Evolutionary conservation across 2,888 invertebrate species (phyloP), one percentile per base, ranked within the genome.

Genomic region (Erpobdella octoculata): DNA sequence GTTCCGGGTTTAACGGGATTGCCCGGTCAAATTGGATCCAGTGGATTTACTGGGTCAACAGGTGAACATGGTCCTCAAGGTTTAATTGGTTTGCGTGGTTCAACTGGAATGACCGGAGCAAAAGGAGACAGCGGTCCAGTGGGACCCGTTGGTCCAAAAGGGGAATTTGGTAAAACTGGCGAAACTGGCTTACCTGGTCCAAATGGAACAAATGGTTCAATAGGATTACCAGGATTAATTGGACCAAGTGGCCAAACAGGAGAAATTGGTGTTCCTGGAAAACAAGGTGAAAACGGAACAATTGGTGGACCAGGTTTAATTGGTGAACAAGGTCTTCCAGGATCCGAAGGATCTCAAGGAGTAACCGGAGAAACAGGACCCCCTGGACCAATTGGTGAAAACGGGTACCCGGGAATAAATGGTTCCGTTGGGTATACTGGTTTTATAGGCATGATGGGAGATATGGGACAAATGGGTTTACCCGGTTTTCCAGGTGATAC

Each of bases 141-240:
- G 2, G 71, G 71, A 31, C 41, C 48, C 18, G 18, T 38, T 21
- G 75, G 75, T 35, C 71, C 66, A n/a, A 33, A 61, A 28, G 75
- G 75, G 62, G 38, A 48, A 5, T 5, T 58, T n/a, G 75, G 75
- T 28, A 48, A 68, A 21, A 18, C 69, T 31, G 74, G 74, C 59
- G n/a, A 37, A 18, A 46, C 73, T 18, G 74, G 68, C 8, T 33
- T 33, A 28, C 79, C 79, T 0, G 84, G 84, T 41, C 77, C 77
- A 1, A 78, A 82, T 85, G 87, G 81, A 25, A 76, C 78, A 1
- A 77, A 77, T 64, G 81, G 81, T 64, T 38, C 53, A 12, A 31
- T 18, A 65, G 73, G 73, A 1, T 25, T 6, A 25, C 62, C 28
- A 36, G 72, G 72, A 2, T 36, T 53, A 33, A 9, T 48, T 12